Evolutionary conservation across 2,113 vertebrate genomes (phyloP), one percentile per base, ranked within the genome.

Genomic region (Paracanthobrama guichenoti): DNA sequence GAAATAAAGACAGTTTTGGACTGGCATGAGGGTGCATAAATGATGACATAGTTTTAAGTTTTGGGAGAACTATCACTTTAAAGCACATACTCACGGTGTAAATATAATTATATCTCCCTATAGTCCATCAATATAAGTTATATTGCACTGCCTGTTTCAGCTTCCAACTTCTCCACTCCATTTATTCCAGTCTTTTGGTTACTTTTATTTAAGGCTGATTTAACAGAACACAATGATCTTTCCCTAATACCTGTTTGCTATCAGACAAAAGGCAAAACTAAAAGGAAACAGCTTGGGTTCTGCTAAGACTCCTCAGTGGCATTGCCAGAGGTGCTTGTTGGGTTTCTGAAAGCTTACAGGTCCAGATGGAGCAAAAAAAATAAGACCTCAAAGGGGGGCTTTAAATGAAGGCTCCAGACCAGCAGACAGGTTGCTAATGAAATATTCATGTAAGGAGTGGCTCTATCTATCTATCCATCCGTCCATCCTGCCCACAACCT

Each of bases 361-460:
- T 83, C 84, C 88, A 90, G 85, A 90, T 88, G 91, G 86, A 82
- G 84, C 82, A 73, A 84, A 87, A 55, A 44, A 82, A 89, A 87
- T 69, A 84, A 87, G 85, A 84, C 84, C 90, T 92, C 86, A 84
- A 82, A 88, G 87, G 83, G 81, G 76, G 59, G 79, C 86, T 88
- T 87, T 88, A 90, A 87, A 90, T 77, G 84, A 82, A 87, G 86
- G 85, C 83, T 74, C 87, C 67, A 42, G 79, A 87, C 82, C 83
- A 86, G 86, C 84, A 85, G 86, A 89, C 91, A 89, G 90, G 89
- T 89, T 91, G 88, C 87, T 89, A 86, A 90, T 90, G 72, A 90
- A 91, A 90, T 90, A 92, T 91, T 89, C 86, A 92, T 86, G 88
- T 74, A 77, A 84, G 88, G 87, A 87, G 84, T 81, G 81, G 85